A percentile compares a stretch with the other conserved stretches of the same genome.
These are phyloP conservation scores for Catharus bicknelli DNA, from an alignment of 2,113 vertebrate species.

Conservation along the genomic window DNA sequence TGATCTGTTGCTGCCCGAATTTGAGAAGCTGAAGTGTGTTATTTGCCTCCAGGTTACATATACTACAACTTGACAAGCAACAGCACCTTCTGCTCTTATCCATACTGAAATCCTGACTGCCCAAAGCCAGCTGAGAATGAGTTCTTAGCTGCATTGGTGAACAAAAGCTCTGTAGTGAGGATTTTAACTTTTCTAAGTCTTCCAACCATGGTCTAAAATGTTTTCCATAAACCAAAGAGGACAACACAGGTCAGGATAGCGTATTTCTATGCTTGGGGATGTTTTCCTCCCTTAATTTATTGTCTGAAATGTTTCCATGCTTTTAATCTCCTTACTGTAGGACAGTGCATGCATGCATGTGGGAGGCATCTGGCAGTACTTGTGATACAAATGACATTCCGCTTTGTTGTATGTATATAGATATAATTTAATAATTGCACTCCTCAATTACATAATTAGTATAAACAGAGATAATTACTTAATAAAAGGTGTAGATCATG, in stretches of 20 bases:
- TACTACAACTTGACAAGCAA: neutral
- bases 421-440: slow-evolving; percentile 64
- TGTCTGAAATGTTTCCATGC: neutral
- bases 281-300: neutral
- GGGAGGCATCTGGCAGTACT: slow-evolving; percentile 3
- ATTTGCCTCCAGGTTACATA: neutral
- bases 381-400: slow-evolving; percentile 38
- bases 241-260: neutral
- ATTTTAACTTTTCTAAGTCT: neutral
- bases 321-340: neutral
- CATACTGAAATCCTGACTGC: neutral
- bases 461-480: slow-evolving; percentile 41
- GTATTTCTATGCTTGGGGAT: neutral
- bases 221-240: neutral
- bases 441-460: slow-evolving; percentile 64
- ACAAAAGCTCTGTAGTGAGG: neutral
- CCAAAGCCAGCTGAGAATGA: neutral
- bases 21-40: neutral
- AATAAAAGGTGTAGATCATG: neutral
- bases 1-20: neutral
- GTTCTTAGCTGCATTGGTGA: neutral
- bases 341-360: neutral
- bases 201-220: neutral
- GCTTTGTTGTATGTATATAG: slow-evolving; percentile 40
- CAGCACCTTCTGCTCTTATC: neutral